Evolutionary conservation across 2,888 invertebrate genomes (phyloP), one percentile per base, ranked within the genome.

Genomic region (Xanthorhoe spadicearia): DNA sequence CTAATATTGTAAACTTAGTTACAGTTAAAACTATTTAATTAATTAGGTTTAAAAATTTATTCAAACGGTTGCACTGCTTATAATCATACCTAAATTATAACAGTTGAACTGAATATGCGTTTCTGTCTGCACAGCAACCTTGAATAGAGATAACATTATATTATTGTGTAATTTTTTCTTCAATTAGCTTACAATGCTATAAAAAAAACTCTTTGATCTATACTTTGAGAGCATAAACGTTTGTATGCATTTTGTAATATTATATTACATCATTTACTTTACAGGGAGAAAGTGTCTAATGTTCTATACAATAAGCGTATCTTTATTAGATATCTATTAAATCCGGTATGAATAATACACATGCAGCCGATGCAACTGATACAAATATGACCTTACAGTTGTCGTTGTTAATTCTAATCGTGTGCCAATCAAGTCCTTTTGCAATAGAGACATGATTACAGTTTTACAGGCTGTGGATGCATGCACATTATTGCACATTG

Each of bases 381-480:
- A 67, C 59, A 54, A 61, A 70, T 63, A 58, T 70, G 72, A 71
- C 73, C 74, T 74, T 73, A 64, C 54, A 46, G 63, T 66, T 68
- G 64, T 68, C 67, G 69, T 70, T 64, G 60, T 70, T 72, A 69
- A 73, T 71, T 70, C 71, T 68, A 66, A 68, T 64, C 68, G 71
- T 68, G 68, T 69, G 63, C 73, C 71, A 72, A 69, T 68, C 61
- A 49, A 61, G 66, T 69, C 58, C 65, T 69, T 70, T 66, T 66
- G 74, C 70, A 70, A 72, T 68, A 61, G 38, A 61, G 59, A 62
- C 61, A 61, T 62, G 58, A 57, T 63, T 43, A 61, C 58, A 62
- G 64, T 71, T 73, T 70, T 52, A 67, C 65, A 70, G 69, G 64
- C 59, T 65, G 61, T 59, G 56, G 55, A 69, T 66, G 56, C 62